These are phyloP conservation scores for Epinotia bilunana DNA, from an alignment of 2,888 invertebrate species.

Conservation along the genomic window DNA sequence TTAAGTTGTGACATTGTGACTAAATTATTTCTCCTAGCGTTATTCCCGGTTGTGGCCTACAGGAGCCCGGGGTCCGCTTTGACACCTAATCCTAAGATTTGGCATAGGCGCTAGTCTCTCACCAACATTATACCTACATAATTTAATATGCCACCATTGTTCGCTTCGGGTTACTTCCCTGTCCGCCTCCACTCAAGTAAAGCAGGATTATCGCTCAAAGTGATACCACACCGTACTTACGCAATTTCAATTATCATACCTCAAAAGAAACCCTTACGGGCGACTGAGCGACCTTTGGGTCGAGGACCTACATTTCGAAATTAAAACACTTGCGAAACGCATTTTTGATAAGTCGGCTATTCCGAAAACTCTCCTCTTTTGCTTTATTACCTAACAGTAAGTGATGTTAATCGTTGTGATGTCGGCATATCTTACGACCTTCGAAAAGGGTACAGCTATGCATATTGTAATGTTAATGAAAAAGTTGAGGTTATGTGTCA, in stretches of 20 bases:
- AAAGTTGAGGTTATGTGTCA: background rate
- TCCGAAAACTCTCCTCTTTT: slow-evolving; percentile 40
- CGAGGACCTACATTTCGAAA: slow-evolving; percentile 33
- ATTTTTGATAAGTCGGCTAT: slow-evolving; percentile 51
- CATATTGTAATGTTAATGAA: slow-evolving; percentile 25
- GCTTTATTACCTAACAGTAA: slow-evolving; percentile 54
- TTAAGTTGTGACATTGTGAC: no score
- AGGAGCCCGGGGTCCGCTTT: no score
- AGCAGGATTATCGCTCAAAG: slow-evolving; percentile 17
- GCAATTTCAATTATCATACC: slow-evolving; percentile 60
- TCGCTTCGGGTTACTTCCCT: background rate
- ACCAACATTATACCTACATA: no score
- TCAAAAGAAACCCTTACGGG: slow-evolving; percentile 17
- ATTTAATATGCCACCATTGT: background rate
- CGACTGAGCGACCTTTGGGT: slow-evolving; percentile 25
- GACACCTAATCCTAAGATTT: no score
- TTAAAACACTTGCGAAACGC: slow-evolving; percentile 48
- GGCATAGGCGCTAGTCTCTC: no score
- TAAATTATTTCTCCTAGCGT: no score
- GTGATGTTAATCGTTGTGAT: slow-evolving; percentile 27
- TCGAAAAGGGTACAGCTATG: slow-evolving; percentile 29
- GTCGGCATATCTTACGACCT: slow-evolving; percentile 30
- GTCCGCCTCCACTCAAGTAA: background rate
- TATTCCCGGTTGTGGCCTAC: no score
- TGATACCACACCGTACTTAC: slow-evolving; percentile 53